Evolutionary conservation across 2,113 vertebrate genomes (phyloP).

Genomic region (Gymnobelideus leadbeateri): DNA sequence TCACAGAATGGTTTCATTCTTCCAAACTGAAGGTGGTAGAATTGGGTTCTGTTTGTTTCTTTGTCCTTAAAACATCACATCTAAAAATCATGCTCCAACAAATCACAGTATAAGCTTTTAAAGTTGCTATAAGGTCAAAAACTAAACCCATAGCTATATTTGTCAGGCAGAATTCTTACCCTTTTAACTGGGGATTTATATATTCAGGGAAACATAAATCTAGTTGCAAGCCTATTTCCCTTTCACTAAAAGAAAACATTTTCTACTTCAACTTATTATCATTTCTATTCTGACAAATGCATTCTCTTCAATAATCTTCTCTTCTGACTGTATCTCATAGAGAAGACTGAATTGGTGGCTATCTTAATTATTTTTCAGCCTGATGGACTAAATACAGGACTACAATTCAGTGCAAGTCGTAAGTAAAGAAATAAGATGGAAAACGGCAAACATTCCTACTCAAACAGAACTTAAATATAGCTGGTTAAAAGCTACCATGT

Average conservation of each 20-base stretch:
- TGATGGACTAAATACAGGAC: neutral
- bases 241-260: constrained; percentile 28
- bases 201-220: constrained; percentile 47
- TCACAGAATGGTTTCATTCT: neutral
- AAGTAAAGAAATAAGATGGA: constrained; percentile 1
- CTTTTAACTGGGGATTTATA: constrained; percentile 50
- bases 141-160: constrained; percentile 6
- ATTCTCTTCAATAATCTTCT: neutral
- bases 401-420: neutral
- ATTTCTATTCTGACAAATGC: neutral
- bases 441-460: neutral
- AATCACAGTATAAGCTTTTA: constrained; percentile 11
- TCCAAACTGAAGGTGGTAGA: constrained; percentile 15
- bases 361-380: constrained; percentile 22
- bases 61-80: constrained; percentile 39
- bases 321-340: neutral
- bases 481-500: neutral
- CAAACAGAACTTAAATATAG: neutral
- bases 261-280: neutral
- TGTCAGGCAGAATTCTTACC: constrained; percentile 16
- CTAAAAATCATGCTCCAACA: neutral
- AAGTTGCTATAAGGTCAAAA: neutral
- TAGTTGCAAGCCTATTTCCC: constrained; percentile 50
- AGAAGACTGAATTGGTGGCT: neutral
- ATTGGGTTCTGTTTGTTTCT: constrained; percentile 38